A percentile compares a stretch with the other conserved stretches of the same genome.
Conservation (phyloP, 2,113 vertebrate genomes). For the Coreoperca whiteheadi region DNA sequence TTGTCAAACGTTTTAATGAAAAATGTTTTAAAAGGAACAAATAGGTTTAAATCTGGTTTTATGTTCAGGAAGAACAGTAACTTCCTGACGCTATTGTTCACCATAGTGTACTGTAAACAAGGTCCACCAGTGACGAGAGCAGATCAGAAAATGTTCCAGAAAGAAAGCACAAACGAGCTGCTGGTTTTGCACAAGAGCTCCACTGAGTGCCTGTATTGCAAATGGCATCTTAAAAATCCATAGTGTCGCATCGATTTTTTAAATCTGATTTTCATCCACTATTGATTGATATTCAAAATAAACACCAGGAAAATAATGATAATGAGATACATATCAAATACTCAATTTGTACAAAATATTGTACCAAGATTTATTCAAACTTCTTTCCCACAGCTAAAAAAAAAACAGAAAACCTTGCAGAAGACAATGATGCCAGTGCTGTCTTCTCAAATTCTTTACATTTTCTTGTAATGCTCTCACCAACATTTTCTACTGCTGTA, state of each 20-base stretch:
- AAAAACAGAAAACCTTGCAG: neutral
- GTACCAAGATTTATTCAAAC: neutral
- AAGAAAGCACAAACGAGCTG: neutral
- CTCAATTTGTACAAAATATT: conserved; percentile 2
- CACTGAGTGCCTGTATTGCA: neutral
- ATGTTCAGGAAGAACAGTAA: neutral
- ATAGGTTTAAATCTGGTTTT: neutral
- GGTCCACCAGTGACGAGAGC: neutral
- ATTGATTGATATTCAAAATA: neutral
- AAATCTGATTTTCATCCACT: neutral
- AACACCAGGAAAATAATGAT: neutral
- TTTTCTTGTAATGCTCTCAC: neutral
- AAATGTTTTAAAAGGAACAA: neutral
- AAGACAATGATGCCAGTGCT: neutral
- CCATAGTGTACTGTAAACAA: neutral
- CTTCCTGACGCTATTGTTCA: neutral
- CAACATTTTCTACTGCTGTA: neutral
- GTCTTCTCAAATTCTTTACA: neutral
- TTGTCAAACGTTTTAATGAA: neutral
- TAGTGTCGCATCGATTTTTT: neutral
- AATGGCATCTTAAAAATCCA: neutral
- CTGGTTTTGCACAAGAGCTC: neutral
- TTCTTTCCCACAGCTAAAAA: neutral
- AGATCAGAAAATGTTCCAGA: neutral
- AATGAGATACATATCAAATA: neutral